phyloP scores from a whole-genome alignment of 2,888 invertebrate genomes.

The Nephrotoma appendiculata region DNA sequence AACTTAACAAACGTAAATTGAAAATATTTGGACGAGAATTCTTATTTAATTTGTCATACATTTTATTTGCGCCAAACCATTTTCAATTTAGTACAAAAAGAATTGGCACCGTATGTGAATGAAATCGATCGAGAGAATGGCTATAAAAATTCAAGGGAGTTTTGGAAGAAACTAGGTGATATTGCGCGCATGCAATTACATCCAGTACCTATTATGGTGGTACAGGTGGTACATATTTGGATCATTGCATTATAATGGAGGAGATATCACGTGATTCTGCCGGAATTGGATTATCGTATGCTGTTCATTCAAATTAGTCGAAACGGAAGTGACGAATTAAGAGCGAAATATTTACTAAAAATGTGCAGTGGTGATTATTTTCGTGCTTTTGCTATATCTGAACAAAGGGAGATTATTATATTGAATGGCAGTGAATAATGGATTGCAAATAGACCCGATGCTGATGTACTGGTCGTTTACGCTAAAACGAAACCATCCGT shows the following conservation, averaged over 20 bases:
- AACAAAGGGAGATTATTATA: conserved; percentile 76
- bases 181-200: conserved; percentile 85
- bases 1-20: no score
- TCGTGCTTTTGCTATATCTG: conserved; percentile 96
- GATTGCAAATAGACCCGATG: conserved; percentile 98
- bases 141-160: conserved; percentile 45
- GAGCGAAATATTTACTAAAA: conserved; percentile 85
- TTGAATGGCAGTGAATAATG: conserved; percentile 97
- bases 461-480: conserved; percentile 90
- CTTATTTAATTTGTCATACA: no score
- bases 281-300: conserved; percentile 80
- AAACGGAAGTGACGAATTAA: conserved; percentile 86
- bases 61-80: conserved; percentile 73
- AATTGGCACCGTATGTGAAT: conserved; percentile 81
- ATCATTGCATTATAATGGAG: conserved; percentile 87
- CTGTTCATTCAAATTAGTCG: conserved; percentile 91
- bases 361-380: conserved; percentile 85
- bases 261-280: conserved; percentile 75
- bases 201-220: conserved; percentile 82
- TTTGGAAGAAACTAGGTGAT: conserved; percentile 88
- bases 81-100: conserved; percentile 88
- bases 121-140: conserved; percentile 77
- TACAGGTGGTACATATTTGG: conserved; percentile 76
- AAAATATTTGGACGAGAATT: no score
- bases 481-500: conserved; percentile 66